Evolutionary conservation across 2,888 invertebrate genomes (phyloP).

Genomic region (Nemurella pictetii): DNA sequence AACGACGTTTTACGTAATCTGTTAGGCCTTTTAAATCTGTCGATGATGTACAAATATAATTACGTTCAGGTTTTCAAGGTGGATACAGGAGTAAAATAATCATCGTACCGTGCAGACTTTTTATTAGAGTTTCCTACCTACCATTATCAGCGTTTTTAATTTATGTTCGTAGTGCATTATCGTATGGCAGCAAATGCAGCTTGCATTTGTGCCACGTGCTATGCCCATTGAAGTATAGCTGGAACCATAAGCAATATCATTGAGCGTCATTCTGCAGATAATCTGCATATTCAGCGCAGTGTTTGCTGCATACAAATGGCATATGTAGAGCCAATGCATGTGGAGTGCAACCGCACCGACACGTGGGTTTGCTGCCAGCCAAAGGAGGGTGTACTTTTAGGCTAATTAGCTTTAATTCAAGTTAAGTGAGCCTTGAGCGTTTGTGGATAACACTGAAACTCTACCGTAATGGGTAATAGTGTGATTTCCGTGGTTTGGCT

Average conservation of each 20-base stretch:
- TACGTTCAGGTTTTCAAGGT: neutral
- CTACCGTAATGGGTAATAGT: no score
- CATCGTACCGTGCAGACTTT: neutral
- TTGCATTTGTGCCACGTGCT: neutral
- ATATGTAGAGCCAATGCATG: neutral
- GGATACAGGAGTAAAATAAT: neutral
- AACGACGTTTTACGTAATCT: neutral
- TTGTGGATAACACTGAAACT: neutral
- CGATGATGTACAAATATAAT: neutral
- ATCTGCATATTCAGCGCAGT: neutral
- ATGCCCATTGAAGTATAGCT: neutral
- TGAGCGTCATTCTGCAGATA: neutral
- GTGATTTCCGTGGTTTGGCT: no score
- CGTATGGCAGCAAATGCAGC: neutral
- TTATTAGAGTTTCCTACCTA: neutral
- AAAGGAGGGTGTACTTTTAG: neutral
- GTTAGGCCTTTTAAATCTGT: neutral
- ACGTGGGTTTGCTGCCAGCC: neutral
- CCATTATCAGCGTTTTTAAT: neutral
- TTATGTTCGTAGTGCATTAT: neutral
- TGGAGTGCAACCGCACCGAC: neutral
- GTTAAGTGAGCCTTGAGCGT: neutral
- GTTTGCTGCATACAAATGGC: neutral
- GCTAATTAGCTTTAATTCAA: neutral
- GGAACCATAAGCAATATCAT: neutral